Percentiles rank a stretch among this genome's conserved stretches.
Evolutionary conservation across 2,113 vertebrate genomes (phyloP).

Genomic region (Mobula birostris): DNA sequence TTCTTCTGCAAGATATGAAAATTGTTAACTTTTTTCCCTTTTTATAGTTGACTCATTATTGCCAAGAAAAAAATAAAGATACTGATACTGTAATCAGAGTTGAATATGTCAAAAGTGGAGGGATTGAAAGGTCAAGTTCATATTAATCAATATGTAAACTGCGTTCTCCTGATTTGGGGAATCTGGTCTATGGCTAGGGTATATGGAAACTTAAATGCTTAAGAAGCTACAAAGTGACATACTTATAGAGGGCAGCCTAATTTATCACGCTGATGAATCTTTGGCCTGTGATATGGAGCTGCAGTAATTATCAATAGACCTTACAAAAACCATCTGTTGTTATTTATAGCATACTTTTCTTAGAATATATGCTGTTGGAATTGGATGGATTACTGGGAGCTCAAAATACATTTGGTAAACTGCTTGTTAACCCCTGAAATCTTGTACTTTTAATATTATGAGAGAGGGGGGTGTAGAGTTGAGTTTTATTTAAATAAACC

Average conservation of each 20-base stretch:
- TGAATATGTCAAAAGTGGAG: not conserved
- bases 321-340: slow-evolving; percentile 65
- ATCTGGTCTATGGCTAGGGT: not conserved
- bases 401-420: slow-evolving; percentile 51
- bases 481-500: not conserved
- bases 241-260: not conserved
- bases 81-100: too few relatives aligned
- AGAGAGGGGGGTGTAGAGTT: not conserved
- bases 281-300: not conserved
- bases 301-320: slow-evolving; percentile 45
- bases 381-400: slow-evolving; percentile 61
- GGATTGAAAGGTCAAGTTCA: not conserved
- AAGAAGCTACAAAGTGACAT: not conserved
- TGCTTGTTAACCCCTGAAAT: not conserved
- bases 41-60: not conserved
- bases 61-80: too few relatives aligned
- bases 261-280: not conserved
- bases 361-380: slow-evolving; percentile 65
- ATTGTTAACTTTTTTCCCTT: not conserved
- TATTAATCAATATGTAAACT: not conserved
- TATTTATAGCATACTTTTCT: slow-evolving; percentile 71
- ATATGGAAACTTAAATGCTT: not conserved
- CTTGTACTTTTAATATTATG: not conserved
- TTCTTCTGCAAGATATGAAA: not conserved
- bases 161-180: not conserved